A percentile compares a stretch with the other conserved stretches of the same genome.
Conservation (phyloP, 2,113 vertebrate genomes). For the Mastomys coucha region DNA sequence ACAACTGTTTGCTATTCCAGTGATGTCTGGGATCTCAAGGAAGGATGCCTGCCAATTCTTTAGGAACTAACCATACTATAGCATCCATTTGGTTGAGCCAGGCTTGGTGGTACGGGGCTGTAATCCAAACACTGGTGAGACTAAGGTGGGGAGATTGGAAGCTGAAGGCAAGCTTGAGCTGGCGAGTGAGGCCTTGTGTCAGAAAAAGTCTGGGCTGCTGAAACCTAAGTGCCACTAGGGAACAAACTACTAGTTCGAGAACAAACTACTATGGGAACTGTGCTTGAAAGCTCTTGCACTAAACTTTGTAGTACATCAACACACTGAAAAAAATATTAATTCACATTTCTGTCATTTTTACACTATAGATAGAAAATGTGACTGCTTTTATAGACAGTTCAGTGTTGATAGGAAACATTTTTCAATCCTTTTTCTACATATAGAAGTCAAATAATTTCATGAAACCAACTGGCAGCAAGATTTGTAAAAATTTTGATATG, state of each 20-base stretch:
- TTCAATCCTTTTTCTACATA: not conserved
- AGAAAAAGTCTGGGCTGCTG: not conserved
- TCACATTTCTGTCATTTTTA: not conserved
- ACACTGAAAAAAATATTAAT: not conserved
- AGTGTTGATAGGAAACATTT: not conserved
- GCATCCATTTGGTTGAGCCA: not conserved
- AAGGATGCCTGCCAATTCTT: not conserved
- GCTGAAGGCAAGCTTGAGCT: not conserved
- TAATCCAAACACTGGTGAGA: not conserved
- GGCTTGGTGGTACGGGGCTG: not conserved
- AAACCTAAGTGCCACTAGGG: not conserved
- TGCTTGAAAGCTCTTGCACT: conserved; percentile 8
- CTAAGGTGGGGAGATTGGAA: not conserved
- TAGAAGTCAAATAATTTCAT: not conserved
- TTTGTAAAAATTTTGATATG: conserved; percentile 19
- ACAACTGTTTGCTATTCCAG: not conserved
- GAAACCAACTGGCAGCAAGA: conserved; percentile 28
- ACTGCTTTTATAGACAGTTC: conserved; percentile 37
- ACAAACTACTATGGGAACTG: not conserved
- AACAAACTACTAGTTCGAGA: not conserved
- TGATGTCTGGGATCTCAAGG: not conserved
- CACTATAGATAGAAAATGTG: not conserved
- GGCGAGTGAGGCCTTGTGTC: not conserved
- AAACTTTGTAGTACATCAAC: not conserved
- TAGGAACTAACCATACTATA: not conserved